Evolutionary conservation across 2,888 invertebrate species (phyloP).

Genomic region (Sinentomon sp.): DNA sequence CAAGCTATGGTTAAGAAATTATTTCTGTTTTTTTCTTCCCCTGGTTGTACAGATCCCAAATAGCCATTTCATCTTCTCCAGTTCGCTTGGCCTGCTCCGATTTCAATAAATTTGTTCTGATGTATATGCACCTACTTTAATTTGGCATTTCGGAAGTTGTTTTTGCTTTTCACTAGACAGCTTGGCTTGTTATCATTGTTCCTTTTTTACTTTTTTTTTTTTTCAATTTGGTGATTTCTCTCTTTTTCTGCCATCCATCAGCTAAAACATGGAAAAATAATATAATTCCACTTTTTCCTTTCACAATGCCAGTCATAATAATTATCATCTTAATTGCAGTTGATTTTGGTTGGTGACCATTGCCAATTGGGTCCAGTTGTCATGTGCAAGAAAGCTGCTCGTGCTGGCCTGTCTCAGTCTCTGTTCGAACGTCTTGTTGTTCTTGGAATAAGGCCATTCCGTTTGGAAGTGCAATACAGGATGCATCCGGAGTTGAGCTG

Average conservation of each 20-base stretch:
- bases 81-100: too few species aligned
- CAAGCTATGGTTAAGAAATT: too few species aligned
- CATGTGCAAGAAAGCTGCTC: slow-evolving; percentile 95
- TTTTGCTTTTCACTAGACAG: background rate
- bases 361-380: slow-evolving; percentile 97
- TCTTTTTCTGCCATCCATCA: too few species aligned
- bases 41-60: too few species aligned
- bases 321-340: slow-evolving; percentile 21
- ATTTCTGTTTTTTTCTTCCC: too few species aligned
- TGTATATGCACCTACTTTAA: background rate
- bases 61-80: too few species aligned
- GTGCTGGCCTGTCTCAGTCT: slow-evolving; percentile 87
- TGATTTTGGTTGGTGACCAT: slow-evolving; percentile 94
- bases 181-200: background rate
- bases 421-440: slow-evolving; percentile 91
- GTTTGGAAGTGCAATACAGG: slow-evolving; percentile 89
- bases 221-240: slow-evolving; percentile 1
- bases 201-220: background rate
- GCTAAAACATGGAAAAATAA: too few species aligned
- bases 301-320: too few species aligned
- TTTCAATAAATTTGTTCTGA: too few species aligned
- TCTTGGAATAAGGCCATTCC: slow-evolving; percentile 82
- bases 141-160: background rate
- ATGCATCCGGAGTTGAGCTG: slow-evolving; percentile 96
- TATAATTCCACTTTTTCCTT: too few species aligned